These are phyloP conservation scores for Panthera tigris DNA, from an alignment of 2,113 vertebrate genomes.

Conservation along the genomic window DNA sequence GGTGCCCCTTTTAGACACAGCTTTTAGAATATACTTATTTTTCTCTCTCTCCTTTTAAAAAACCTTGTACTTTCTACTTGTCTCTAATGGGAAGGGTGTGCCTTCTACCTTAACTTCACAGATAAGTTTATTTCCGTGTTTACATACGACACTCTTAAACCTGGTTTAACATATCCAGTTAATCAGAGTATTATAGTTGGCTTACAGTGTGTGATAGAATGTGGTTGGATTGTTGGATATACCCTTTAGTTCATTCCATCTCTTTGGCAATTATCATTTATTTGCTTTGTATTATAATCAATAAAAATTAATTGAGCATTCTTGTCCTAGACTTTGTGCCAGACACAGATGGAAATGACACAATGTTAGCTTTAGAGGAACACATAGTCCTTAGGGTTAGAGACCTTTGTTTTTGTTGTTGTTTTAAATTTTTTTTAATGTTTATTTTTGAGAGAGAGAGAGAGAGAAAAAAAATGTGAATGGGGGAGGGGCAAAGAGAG, in stretches of 20 bases:
- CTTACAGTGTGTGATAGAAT: background rate
- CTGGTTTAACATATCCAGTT: background rate
- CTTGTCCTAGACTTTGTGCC: background rate
- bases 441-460: too few species aligned
- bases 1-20: background rate
- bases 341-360: background rate
- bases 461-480: too few species aligned
- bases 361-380: background rate
- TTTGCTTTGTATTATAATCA: background rate
- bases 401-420: background rate
- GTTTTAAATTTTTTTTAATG: too few species aligned
- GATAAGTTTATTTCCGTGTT: slow-evolving; percentile 3
- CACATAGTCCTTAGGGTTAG: background rate
- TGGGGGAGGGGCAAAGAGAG: too few species aligned
- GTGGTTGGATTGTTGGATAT: background rate
- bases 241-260: background rate
- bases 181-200: background rate
- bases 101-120: background rate
- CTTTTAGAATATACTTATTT: slow-evolving; percentile 18
- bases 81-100: background rate
- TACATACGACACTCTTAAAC: background rate
- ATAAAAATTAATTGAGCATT: background rate
- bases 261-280: background rate
- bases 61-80: background rate
- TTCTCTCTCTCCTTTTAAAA: background rate